Conservation (phyloP, 2,888 invertebrate genomes). For the Sclerodermus sp. region DNA sequence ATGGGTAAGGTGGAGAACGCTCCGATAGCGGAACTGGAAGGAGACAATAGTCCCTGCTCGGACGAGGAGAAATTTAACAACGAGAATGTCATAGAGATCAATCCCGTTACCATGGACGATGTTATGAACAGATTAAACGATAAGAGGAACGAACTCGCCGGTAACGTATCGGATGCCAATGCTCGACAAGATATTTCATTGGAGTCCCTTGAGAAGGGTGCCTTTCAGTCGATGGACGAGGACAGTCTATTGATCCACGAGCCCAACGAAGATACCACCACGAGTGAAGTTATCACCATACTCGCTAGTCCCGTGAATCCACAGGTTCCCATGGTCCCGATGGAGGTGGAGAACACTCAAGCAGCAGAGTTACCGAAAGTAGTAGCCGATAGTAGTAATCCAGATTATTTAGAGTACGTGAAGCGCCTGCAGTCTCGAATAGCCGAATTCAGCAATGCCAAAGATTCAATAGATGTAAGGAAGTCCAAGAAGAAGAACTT, state of each 20-base stretch:
- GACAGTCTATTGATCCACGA: slow-evolving; percentile 64
- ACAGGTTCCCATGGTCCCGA: slow-evolving; percentile 21
- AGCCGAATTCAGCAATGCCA: slow-evolving; percentile 70
- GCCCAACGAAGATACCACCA: slow-evolving; percentile 65
- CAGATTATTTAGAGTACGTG: slow-evolving; percentile 65
- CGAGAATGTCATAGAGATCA: slow-evolving; percentile 49
- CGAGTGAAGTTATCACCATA: slow-evolving; percentile 60
- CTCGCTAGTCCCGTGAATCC: slow-evolving; percentile 61
- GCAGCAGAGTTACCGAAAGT: slow-evolving; percentile 24
- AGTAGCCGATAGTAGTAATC: slow-evolving; percentile 45
- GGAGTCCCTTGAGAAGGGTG: slow-evolving; percentile 51
- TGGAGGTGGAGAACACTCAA: background rate
- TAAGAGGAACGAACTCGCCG: slow-evolving; percentile 1
- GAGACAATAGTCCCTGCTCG: slow-evolving; percentile 44
- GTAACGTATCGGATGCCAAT: background rate
- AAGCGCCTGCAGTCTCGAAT: slow-evolving; percentile 69
- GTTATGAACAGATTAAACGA: slow-evolving; percentile 40
- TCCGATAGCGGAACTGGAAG: slow-evolving; percentile 47
- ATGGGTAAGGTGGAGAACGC: slow-evolving; percentile 20
- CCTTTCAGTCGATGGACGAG: slow-evolving; percentile 59
- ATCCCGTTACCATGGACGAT: slow-evolving; percentile 50
- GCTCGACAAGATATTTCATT: slow-evolving; percentile 36
- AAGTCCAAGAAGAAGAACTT: slow-evolving; percentile 62
- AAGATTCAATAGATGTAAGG: slow-evolving; percentile 69
- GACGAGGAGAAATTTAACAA: slow-evolving; percentile 38